Percentiles rank a stretch among this genome's conserved stretches.
These are phyloP conservation scores for Cryptosula pallasiana DNA, from an alignment of 2,888 invertebrate species.

Conservation along the genomic window DNA sequence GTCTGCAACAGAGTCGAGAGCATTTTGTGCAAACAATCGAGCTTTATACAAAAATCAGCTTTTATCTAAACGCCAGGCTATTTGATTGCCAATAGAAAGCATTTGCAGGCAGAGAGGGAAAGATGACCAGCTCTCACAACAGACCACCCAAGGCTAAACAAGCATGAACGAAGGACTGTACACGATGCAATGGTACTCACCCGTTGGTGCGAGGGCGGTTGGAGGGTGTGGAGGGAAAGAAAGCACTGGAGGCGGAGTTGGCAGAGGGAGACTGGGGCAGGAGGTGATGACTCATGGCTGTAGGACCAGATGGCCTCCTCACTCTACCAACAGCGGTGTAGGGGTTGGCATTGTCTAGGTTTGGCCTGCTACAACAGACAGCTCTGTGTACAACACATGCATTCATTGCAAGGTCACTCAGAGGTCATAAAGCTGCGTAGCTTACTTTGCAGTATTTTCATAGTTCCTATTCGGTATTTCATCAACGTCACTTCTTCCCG, in stretches of 20 bases:
- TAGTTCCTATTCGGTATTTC: background rate
- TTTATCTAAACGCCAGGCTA: too few species aligned
- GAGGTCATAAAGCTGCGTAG: too few species aligned
- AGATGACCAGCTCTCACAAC: too few species aligned
- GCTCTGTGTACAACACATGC: too few species aligned
- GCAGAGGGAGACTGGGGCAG: slow-evolving; percentile 1
- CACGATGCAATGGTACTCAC: slow-evolving; percentile 3
- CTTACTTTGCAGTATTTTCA: background rate
- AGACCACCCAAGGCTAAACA: too few species aligned
- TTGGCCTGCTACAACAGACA: background rate
- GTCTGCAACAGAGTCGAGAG: too few species aligned
- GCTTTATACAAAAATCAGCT: too few species aligned
- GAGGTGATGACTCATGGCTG: background rate
- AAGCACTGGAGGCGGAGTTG: background rate
- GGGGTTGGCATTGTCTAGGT: background rate
- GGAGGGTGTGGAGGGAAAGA: background rate
- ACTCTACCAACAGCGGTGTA: background rate
- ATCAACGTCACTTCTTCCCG: background rate
- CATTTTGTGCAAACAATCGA: too few species aligned
- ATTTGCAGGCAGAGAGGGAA: too few species aligned
- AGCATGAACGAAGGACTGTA: too few species aligned
- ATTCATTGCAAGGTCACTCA: too few species aligned
- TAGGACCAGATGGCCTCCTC: slow-evolving; percentile 7
- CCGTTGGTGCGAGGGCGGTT: background rate
- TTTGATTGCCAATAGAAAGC: too few species aligned